Conservation (phyloP, 2,888 invertebrate species). For the Polydrusus pterygomalis region DNA sequence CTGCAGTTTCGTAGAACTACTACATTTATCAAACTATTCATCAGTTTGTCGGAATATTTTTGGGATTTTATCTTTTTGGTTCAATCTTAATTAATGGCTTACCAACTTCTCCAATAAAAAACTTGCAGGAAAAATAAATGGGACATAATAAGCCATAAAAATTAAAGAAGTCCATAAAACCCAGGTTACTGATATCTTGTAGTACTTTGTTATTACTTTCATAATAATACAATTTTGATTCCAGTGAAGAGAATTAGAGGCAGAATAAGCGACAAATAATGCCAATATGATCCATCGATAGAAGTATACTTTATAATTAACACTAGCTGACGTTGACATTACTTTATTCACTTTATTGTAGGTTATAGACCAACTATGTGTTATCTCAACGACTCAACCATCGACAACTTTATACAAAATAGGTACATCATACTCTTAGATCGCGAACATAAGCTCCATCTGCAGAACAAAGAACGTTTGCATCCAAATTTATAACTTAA, state of each 20-base stretch:
- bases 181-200: slow-evolving; percentile 81
- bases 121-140: slow-evolving; percentile 97
- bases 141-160: slow-evolving; percentile 97
- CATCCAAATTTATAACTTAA: too few relatives aligned
- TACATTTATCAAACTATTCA: too few relatives aligned
- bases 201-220: slow-evolving; percentile 86
- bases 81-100: neutral
- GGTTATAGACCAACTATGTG: neutral
- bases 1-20: too few relatives aligned
- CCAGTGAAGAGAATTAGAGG: slow-evolving; percentile 97
- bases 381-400: too few relatives aligned
- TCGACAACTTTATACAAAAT: too few relatives aligned
- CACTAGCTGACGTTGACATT: slow-evolving; percentile 62
- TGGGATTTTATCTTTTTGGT: too few relatives aligned
- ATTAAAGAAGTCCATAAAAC: slow-evolving; percentile 99
- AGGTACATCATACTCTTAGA: too few relatives aligned
- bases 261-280: slow-evolving; percentile 92
- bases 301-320: slow-evolving; percentile 80
- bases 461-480: too few relatives aligned
- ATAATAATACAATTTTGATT: slow-evolving; percentile 96
- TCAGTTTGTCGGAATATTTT: too few relatives aligned
- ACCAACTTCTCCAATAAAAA: slow-evolving; percentile 85
- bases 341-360: neutral
- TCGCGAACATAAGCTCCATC: too few relatives aligned
- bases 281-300: slow-evolving; percentile 89